Evolutionary conservation across 2,113 vertebrate species (phyloP).

Genomic region (Erythrolamprus reginae): DNA sequence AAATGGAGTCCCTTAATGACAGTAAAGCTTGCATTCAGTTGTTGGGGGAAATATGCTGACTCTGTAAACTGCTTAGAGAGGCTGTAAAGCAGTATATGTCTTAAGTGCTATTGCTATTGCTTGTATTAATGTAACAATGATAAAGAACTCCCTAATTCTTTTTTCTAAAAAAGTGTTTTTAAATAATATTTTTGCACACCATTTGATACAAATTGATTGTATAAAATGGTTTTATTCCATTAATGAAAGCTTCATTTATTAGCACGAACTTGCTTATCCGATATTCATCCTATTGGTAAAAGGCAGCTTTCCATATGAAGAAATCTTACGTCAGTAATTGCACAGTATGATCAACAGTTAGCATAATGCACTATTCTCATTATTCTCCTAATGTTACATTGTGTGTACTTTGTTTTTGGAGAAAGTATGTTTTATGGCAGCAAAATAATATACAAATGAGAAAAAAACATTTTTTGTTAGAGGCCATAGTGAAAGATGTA

Average conservation of each 20-base stretch:
- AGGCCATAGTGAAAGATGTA: neutral
- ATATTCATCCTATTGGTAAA: neutral
- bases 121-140: neutral
- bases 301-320: neutral
- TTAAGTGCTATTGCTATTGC: neutral
- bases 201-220: neutral
- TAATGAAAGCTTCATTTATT: neutral
- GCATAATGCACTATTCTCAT: neutral
- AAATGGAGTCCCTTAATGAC: neutral
- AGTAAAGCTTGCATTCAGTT: neutral
- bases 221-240: neutral
- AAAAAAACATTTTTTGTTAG: neutral
- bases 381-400: neutral
- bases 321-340: neutral
- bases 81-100: too few relatives aligned
- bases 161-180: neutral
- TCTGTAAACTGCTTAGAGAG: too few relatives aligned
- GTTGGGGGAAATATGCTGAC: too few relatives aligned
- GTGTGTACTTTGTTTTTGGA: neutral
- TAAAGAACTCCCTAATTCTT: neutral
- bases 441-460: neutral
- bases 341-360: neutral
- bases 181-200: neutral
- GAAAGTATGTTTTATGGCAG: neutral
- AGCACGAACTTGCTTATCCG: neutral